Percentiles rank a stretch among this genome's conserved stretches.
These are phyloP conservation scores for Latrodectus hesperus DNA, from an alignment of 2,888 invertebrate species.

Conservation along the genomic window DNA sequence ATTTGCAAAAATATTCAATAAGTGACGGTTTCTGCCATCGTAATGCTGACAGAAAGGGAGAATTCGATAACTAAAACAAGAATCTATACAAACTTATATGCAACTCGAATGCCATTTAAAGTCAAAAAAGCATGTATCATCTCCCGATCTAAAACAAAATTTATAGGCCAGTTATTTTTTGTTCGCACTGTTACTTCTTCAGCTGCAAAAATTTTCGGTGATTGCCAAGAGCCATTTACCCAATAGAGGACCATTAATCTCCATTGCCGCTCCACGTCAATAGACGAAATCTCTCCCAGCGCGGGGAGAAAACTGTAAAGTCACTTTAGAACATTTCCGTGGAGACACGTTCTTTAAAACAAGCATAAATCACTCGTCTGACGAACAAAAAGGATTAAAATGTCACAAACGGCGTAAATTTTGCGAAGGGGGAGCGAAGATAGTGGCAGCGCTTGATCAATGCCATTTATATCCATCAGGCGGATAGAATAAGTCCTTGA, in stretches of 20 bases:
- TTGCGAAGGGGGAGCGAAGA: not conserved
- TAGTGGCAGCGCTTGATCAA: slow-evolving; percentile 48
- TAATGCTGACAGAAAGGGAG: no score
- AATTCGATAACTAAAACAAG: no score
- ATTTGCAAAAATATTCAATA: no score
- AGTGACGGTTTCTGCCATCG: no score
- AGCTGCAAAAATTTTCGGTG: slow-evolving; percentile 5
- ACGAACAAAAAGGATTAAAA: slow-evolving; percentile 58
- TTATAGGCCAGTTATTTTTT: no score
- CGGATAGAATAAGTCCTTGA: slow-evolving; percentile 6
- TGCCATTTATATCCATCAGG: slow-evolving; percentile 51
- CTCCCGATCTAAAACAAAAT: no score
- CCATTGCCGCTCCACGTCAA: slow-evolving; percentile 14
- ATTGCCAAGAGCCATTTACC: slow-evolving; percentile 43
- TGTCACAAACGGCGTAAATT: slow-evolving; percentile 54
- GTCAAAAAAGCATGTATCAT: no score
- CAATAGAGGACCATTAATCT: slow-evolving; percentile 42
- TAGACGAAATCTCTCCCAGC: not conserved
- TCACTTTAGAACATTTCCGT: slow-evolving; percentile 25
- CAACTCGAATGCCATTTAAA: no score
- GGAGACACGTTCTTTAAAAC: slow-evolving; percentile 44
- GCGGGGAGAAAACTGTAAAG: not conserved
- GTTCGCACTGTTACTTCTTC: no score
- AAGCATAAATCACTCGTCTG: slow-evolving; percentile 43
- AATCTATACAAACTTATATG: no score